Conservation (phyloP, 1,140 invertebrate genomes). For the Drosophila parabipectinata region DNA sequence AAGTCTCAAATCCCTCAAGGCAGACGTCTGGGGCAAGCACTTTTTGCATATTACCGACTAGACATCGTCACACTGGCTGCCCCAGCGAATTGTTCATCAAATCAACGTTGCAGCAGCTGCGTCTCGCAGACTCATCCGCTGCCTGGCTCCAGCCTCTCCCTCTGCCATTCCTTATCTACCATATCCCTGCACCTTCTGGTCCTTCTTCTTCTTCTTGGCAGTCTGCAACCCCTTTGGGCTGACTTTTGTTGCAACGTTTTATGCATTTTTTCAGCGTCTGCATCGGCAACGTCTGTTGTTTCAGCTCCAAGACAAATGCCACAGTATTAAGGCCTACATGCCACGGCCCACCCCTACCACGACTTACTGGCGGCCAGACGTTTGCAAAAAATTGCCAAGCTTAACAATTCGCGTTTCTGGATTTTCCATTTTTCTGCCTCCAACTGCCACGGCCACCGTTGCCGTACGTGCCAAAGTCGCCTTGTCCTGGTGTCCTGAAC, state of each 20-base stretch:
- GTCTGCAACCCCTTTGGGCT: slow-evolving; percentile 17
- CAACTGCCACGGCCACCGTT: background rate
- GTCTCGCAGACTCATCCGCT: slow-evolving; percentile 14
- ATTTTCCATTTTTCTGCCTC: slow-evolving; percentile 52
- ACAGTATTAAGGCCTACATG: slow-evolving; percentile 71
- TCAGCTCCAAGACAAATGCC: slow-evolving; percentile 79
- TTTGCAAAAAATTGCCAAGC: slow-evolving; percentile 73
- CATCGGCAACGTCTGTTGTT: slow-evolving; percentile 73
- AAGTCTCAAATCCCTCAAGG: slow-evolving; percentile 68
- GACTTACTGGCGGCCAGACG: slow-evolving; percentile 43
- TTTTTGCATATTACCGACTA: slow-evolving; percentile 77
- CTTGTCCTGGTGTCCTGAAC: slow-evolving; percentile 43
- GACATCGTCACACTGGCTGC: slow-evolving; percentile 73
- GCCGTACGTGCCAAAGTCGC: slow-evolving; percentile 73
- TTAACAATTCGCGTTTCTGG: slow-evolving; percentile 75
- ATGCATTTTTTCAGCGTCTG: slow-evolving; percentile 80
- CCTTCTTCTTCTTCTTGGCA: background rate
- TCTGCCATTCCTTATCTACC: slow-evolving; percentile 14
- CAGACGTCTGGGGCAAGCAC: slow-evolving; percentile 66
- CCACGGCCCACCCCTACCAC: background rate
- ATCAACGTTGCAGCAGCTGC: slow-evolving; percentile 78
- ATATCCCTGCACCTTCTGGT: slow-evolving; percentile 7
- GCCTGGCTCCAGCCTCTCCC: slow-evolving; percentile 12
- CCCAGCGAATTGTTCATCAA: slow-evolving; percentile 74
- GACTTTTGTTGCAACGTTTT: slow-evolving; percentile 80